Evolutionary conservation across 37 sponge, comb jelly and placozoan species (phyloP).

Genomic region (Halichondria panicea): DNA sequence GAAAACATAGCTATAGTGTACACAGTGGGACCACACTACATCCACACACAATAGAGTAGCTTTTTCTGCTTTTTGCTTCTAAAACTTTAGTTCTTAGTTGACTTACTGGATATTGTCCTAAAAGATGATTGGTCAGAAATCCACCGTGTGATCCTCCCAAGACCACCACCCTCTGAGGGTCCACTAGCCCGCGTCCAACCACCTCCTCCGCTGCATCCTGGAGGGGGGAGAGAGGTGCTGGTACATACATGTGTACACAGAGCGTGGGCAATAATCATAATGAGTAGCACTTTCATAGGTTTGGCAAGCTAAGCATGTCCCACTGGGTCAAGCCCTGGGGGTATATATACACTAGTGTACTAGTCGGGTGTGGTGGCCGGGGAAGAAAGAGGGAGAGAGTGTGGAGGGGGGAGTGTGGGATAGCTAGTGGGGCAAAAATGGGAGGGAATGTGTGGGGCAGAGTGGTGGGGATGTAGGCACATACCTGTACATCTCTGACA

Average conservation of each 20-base stretch:
- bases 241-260: background rate
- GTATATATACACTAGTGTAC: no score
- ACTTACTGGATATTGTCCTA: slow-evolving; percentile 94
- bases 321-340: no score
- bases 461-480: background rate
- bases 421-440: background rate
- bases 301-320: no score
- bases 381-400: slow-evolving; percentile 10
- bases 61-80: no score
- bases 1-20: no score
- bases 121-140: slow-evolving; percentile 84
- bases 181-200: slow-evolving; percentile 48
- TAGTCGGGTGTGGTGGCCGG: no score
- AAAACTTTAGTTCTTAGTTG: background rate
- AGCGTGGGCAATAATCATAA: no score
- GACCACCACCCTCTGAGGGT: slow-evolving; percentile 69
- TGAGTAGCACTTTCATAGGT: no score
- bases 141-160: slow-evolving; percentile 98
- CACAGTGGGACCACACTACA: no score
- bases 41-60: no score
- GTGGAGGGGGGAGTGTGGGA: background rate
- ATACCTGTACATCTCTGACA: slow-evolving; percentile 90
- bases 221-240: background rate
- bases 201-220: slow-evolving; percentile 64
- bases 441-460: background rate